These are phyloP conservation scores for Pristis pectinata DNA, from an alignment of 2,797 vertebrate genomes.

Conservation along the genomic window DNA sequence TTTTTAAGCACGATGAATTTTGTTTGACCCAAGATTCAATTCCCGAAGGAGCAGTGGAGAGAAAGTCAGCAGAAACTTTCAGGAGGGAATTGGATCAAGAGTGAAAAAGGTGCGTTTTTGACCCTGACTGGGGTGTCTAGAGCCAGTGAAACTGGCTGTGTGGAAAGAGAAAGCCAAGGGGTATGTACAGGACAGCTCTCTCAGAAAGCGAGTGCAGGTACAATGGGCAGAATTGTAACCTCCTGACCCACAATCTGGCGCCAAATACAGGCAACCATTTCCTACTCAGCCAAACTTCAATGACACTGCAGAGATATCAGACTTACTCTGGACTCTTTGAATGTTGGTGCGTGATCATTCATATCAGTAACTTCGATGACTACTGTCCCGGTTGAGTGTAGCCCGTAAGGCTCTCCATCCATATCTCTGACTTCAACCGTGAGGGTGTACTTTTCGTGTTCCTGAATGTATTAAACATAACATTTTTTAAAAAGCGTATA, in stretches of 20 bases:
- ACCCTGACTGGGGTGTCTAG: too few species aligned
- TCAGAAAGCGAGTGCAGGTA: not conserved
- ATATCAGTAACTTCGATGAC: slow-evolving; percentile 64
- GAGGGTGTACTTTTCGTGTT: slow-evolving; percentile 54
- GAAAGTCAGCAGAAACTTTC: not conserved
- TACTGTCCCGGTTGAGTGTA: slow-evolving; percentile 63
- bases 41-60: not conserved
- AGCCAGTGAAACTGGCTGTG: not conserved
- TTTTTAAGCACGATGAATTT: not conserved
- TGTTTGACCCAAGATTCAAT: not conserved
- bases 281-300: too few species aligned
- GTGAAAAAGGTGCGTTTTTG: not conserved
- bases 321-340: slow-evolving; percentile 66
- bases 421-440: slow-evolving; percentile 67
- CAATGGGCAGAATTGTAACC: not conserved
- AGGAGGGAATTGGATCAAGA: not conserved
- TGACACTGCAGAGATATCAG: not conserved
- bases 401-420: slow-evolving; percentile 56
- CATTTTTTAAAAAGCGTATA: not conserved
- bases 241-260: too few species aligned
- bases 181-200: not conserved
- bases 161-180: too few species aligned
- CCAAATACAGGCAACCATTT: too few species aligned
- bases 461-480: slow-evolving; percentile 50
- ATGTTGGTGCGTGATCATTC: slow-evolving; percentile 76